A percentile compares a stretch with the other conserved stretches of the same genome.
Conservation (phyloP, 2,113 vertebrate genomes). For the Prietella phreatophila region DNA sequence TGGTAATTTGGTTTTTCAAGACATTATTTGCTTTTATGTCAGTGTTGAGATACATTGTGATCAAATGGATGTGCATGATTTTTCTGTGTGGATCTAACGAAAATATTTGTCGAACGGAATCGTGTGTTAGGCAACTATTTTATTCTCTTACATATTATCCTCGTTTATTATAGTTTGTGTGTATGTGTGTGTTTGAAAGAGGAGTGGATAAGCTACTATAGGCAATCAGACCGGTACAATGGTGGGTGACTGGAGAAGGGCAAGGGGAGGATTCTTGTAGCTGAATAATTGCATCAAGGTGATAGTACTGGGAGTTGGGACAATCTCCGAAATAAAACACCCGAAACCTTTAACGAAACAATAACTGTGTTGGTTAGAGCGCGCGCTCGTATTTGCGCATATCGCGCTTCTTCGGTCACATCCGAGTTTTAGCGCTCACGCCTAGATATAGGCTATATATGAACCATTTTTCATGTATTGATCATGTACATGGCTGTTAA, state of each 20-base stretch:
- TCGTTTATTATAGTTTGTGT: not conserved
- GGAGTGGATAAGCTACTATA: constrained; percentile 23
- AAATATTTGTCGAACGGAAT: not conserved
- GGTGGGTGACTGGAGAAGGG: constrained; percentile 45
- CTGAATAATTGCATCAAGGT: constrained; percentile 37
- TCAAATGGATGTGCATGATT: constrained; percentile 23
- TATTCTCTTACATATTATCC: not conserved
- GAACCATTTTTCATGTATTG: not conserved
- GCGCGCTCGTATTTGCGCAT: constrained; percentile 32
- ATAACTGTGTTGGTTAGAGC: not conserved
- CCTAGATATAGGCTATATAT: constrained; percentile 12
- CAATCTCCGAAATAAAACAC: constrained; percentile 2
- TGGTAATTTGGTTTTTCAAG: constrained; percentile 62
- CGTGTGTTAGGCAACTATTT: not conserved
- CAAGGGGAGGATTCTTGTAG: constrained; percentile 49
- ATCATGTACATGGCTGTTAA: not conserved
- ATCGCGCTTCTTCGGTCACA: constrained; percentile 22
- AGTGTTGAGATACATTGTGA: not conserved
- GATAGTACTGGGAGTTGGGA: constrained; percentile 8
- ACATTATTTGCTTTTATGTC: constrained; percentile 43
- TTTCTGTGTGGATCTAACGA: not conserved
- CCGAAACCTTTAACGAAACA: not conserved
- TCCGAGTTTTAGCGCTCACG: constrained; percentile 25
- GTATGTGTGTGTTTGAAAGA: not conserved
- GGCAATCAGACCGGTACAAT: constrained; percentile 28